Evolutionary conservation across 2,797 vertebrate genomes (phyloP).

Genomic region (Catharus ustulatus): DNA sequence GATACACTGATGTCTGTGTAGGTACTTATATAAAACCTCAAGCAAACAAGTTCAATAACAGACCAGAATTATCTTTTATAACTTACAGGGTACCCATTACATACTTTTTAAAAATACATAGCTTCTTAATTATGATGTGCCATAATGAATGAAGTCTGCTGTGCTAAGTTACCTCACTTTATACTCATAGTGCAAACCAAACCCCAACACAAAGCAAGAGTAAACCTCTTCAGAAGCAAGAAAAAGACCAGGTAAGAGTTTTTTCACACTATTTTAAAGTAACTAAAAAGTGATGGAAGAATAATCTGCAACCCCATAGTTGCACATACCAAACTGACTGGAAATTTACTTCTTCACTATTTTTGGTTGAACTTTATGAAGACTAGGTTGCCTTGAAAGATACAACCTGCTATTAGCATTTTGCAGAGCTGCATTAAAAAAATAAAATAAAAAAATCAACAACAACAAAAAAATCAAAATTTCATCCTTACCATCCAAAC

Average conservation of each 20-base stretch:
- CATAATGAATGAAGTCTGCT: background rate
- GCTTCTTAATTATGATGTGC: background rate
- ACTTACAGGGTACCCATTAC: background rate
- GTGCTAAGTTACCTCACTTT: background rate
- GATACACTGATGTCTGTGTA: background rate
- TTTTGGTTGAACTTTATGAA: background rate
- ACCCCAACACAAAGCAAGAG: background rate
- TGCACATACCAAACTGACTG: background rate
- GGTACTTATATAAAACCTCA: background rate
- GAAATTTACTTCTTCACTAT: background rate
- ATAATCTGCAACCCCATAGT: background rate
- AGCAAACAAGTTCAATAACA: background rate
- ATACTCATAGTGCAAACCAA: background rate
- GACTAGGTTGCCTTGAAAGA: background rate
- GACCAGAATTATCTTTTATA: background rate
- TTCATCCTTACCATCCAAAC: background rate
- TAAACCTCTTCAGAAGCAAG: background rate
- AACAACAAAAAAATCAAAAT: too few species aligned
- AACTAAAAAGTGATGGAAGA: background rate
- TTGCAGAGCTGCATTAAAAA: background rate
- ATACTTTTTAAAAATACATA: fast-evolving
- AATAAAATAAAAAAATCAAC: background rate
- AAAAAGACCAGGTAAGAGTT: background rate
- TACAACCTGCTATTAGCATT: background rate
- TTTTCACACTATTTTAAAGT: background rate